Conservation (phyloP, 2,888 invertebrate species). For the Lasioglossum pauxillum region DNA sequence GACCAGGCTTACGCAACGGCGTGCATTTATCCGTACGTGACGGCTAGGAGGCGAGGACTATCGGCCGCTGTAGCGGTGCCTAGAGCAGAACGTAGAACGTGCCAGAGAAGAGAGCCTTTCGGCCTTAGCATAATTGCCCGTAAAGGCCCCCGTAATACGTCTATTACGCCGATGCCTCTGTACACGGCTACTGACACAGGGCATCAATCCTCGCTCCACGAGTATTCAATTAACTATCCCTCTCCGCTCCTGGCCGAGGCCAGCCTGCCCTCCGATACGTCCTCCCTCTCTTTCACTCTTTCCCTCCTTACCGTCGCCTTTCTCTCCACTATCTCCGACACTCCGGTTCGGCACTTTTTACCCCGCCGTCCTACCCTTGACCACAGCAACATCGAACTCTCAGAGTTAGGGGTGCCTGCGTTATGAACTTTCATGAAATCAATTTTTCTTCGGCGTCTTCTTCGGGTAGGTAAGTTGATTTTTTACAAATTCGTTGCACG, state of each 20-base stretch:
- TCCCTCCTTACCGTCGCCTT: background rate
- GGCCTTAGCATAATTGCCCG: conserved; percentile 74
- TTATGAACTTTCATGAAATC: too few species aligned
- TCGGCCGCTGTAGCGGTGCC: background rate
- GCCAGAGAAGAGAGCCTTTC: conserved; percentile 53
- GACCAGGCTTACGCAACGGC: conserved; percentile 54
- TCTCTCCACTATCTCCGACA: conserved; percentile 5
- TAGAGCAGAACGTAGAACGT: background rate
- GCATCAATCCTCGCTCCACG: conserved; percentile 78
- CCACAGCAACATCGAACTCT: background rate
- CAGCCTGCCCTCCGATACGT: conserved; percentile 18
- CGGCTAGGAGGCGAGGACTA: conserved; percentile 29
- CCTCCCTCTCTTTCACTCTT: conserved; percentile 9
- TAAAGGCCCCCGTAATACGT: conserved; percentile 73
- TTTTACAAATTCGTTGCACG: too few species aligned
- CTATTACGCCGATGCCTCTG: conserved; percentile 71
- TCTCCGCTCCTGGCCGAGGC: conserved; percentile 11
- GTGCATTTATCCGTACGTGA: conserved; percentile 51
- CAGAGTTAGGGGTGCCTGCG: background rate
- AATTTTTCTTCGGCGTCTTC: too few species aligned
- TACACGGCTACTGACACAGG: conserved; percentile 76
- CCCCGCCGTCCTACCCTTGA: background rate
- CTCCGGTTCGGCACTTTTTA: conserved; percentile 14
- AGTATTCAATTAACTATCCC: conserved; percentile 79
- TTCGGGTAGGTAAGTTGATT: too few species aligned